These are phyloP conservation scores for Gastracanthus pulcherrimus DNA, from an alignment of 2,888 invertebrate genomes.

Conservation along the genomic window DNA sequence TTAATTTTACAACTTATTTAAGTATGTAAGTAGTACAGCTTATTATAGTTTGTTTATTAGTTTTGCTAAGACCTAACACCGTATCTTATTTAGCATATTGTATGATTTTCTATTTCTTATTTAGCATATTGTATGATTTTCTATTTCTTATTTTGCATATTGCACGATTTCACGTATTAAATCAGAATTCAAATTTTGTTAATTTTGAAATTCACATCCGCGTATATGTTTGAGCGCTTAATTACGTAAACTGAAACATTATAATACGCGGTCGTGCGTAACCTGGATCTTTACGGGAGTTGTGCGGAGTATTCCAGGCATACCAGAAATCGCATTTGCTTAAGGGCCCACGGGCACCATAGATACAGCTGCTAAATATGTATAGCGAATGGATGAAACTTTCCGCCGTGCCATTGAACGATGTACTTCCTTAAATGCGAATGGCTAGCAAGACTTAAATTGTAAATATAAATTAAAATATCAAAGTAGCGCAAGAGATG, in stretches of 20 bases:
- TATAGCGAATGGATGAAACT: not conserved
- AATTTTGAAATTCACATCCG: not conserved
- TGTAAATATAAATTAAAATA: not conserved
- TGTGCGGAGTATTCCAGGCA: not conserved
- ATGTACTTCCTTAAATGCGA: not conserved
- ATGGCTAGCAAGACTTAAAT: not conserved
- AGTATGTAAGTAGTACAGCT: too few species aligned
- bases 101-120: too few species aligned
- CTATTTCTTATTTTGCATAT: too few species aligned
- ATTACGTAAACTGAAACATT: not conserved
- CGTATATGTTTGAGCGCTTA: not conserved
- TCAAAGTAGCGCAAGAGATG: too few species aligned
- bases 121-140: too few species aligned
- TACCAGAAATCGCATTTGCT: not conserved
- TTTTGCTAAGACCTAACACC: too few species aligned
- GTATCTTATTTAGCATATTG: too few species aligned
- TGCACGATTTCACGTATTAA: too few species aligned
- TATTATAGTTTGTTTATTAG: too few species aligned
- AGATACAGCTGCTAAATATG: not conserved
- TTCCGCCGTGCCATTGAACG: not conserved
- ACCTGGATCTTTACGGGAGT: not conserved
- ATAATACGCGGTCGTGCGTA: not conserved
- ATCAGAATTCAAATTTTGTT: not conserved
- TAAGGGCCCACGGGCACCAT: not conserved
- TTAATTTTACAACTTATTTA: too few species aligned